phyloP scores from a whole-genome alignment of 1,140 invertebrate species.

The Dendrolimus kikuchii region DNA sequence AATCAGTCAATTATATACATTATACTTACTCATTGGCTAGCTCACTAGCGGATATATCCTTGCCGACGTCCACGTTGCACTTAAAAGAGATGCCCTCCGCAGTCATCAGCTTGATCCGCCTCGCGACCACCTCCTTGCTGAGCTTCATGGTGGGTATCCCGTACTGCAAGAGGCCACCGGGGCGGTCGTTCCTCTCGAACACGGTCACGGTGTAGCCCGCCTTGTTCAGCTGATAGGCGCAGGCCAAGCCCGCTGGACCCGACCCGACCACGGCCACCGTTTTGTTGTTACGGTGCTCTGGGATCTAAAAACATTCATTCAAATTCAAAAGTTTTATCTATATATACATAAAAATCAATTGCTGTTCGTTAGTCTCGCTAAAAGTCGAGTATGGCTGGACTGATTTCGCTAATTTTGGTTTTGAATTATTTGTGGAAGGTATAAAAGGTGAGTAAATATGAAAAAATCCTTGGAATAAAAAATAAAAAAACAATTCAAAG shows the following conservation, averaged over 20 bases:
- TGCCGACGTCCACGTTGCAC: conserved; percentile 92
- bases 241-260: conserved; percentile 95
- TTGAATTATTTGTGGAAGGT: too few species aligned
- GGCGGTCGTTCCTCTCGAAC: conserved; percentile 95
- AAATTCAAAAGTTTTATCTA: too few species aligned
- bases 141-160: conserved; percentile 99
- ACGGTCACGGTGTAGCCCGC: conserved; percentile 94
- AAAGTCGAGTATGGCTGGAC: too few species aligned
- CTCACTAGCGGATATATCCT: conserved; percentile 87
- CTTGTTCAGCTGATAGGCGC: conserved; percentile 98
- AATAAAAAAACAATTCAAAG: too few species aligned
- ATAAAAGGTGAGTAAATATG: too few species aligned
- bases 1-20: background rate
- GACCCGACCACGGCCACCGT: conserved; percentile 95
- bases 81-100: conserved; percentile 95
- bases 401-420: too few species aligned
- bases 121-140: conserved; percentile 92
- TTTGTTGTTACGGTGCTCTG: conserved; percentile 84
- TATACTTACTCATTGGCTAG: conserved; percentile 69
- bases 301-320: conserved; percentile 66
- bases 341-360: too few species aligned
- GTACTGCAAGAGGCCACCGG: conserved; percentile 96
- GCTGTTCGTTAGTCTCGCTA: too few species aligned
- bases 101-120: conserved; percentile 89
- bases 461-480: too few species aligned